Evolutionary conservation across 2,797 vertebrate genomes (phyloP), one percentile per base, ranked within the genome.

Genomic region (Molothrus ater): DNA sequence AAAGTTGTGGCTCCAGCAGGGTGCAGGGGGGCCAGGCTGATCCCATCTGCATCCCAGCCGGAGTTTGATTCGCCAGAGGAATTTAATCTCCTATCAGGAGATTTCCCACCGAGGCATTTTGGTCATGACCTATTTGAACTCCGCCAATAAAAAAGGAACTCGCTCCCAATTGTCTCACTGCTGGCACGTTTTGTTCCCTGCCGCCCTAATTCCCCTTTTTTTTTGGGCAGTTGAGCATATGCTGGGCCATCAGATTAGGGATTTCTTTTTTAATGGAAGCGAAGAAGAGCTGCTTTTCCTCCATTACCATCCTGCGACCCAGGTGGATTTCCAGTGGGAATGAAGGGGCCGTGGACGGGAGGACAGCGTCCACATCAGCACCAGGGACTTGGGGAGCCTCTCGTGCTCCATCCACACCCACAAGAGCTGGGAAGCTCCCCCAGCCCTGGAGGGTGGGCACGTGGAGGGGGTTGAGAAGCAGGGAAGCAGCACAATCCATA

Each of bases 91-190:
- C 75, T 54, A 34, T 61, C n/a, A n/a, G 64, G 88, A 87, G 87
- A 75, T 85, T 74, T 80, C n/a, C 34, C 93, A 85, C 63, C 0
- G 1, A 72, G 54, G 80, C 89, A 64, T 94, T 92, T 75, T 83
- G 86, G 84, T n/a, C 71, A 18, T 89, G 93, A 94, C 94, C 95
- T 87, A 85, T 92, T 95, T 93, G 90, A 94, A 92, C 93, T 64
- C 81, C 18, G 2, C 69, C 45, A 47, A 45, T 82, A 85, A 69
- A 63, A 91, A 88, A 57, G 74, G 83, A 82, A 71, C 70, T 86
- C 50, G 1, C 84, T 90, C 86, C 86, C 93, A 69, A 9, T 31
- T 40, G 63, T 65, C 78, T 78, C 86, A 65, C 78, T 42, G 7
- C 47, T 56, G 79, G 78, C 83, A 95, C 26, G 2, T 82, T 90